phyloP scores from a whole-genome alignment of 2,888 invertebrate species.

The Eupithecia dodoneata region DNA sequence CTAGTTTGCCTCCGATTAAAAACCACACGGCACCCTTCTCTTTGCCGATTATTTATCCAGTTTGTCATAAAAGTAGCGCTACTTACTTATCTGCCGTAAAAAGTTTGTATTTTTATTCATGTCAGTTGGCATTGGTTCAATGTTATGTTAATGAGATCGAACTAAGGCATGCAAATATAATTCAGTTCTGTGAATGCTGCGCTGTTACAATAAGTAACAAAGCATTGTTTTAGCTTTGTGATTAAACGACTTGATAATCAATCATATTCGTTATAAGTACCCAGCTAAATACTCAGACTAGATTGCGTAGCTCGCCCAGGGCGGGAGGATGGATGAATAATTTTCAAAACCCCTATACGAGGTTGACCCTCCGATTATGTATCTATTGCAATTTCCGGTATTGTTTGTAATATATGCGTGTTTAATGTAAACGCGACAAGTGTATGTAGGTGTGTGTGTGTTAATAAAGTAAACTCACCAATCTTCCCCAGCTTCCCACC shows the following conservation, averaged over 20 bases:
- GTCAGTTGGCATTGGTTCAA: slow-evolving; percentile 18
- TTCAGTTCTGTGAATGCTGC: slow-evolving; percentile 4
- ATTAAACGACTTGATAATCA: background rate
- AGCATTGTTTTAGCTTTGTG: background rate
- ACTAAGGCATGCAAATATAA: slow-evolving; percentile 26
- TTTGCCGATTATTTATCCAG: slow-evolving; percentile 19
- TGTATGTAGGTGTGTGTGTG: background rate
- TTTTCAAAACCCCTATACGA: background rate
- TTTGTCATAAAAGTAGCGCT: slow-evolving; percentile 12
- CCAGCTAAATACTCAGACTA: background rate
- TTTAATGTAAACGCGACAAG: background rate
- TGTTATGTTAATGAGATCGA: slow-evolving; percentile 15
- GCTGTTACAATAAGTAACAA: background rate
- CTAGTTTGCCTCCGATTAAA: slow-evolving; percentile 8
- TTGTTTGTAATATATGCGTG: background rate
- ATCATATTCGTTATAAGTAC: background rate
- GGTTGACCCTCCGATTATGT: background rate
- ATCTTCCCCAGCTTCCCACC: slow-evolving; percentile 90
- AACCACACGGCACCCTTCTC: slow-evolving; percentile 21
- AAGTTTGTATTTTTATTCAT: background rate
- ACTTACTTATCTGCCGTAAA: background rate
- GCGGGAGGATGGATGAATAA: background rate
- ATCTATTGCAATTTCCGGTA: background rate
- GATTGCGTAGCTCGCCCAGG: background rate
- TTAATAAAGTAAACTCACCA: slow-evolving; percentile 19